A percentile compares a stretch with the other conserved stretches of the same genome.
These are phyloP conservation scores for Brienomyrus longianalis DNA, from an alignment of 2,113 vertebrate genomes.

Conservation along the genomic window DNA sequence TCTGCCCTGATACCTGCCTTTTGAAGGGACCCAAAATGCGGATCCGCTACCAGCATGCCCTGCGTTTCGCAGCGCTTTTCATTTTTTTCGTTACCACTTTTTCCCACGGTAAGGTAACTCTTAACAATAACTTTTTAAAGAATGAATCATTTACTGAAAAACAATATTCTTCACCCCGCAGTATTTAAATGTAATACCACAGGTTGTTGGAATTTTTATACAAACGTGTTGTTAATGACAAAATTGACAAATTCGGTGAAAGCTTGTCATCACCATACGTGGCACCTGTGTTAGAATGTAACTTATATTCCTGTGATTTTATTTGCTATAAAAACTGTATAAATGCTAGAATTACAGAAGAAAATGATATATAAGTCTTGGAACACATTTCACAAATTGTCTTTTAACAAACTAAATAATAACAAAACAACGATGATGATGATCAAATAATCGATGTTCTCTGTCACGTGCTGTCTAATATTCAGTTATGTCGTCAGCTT, in stretches of 20 bases:
- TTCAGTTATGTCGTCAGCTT: neutral
- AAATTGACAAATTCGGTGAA: neutral
- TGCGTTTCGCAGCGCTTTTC: conserved; percentile 18
- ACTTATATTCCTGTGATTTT: neutral
- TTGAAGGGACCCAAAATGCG: conserved; percentile 39
- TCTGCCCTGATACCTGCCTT: neutral
- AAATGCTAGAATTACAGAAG: neutral
- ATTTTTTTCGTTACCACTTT: conserved; percentile 12
- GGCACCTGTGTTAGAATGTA: neutral
- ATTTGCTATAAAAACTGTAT: neutral
- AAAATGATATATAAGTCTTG: neutral
- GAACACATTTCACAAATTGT: neutral
- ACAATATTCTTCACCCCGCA: neutral
- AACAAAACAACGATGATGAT: neutral
- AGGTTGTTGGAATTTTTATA: neutral
- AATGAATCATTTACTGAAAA: neutral
- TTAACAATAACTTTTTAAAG: neutral
- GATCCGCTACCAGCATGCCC: conserved; percentile 6
- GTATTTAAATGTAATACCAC: neutral
- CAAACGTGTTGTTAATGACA: neutral
- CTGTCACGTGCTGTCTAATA: neutral
- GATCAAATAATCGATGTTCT: neutral
- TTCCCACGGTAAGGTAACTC: conserved; percentile 38
- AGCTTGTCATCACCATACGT: neutral
- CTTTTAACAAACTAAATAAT: neutral